Evolutionary conservation across 2,888 invertebrate genomes (phyloP), one percentile per base, ranked within the genome.

Genomic region (Melinaea marsaeus): DNA sequence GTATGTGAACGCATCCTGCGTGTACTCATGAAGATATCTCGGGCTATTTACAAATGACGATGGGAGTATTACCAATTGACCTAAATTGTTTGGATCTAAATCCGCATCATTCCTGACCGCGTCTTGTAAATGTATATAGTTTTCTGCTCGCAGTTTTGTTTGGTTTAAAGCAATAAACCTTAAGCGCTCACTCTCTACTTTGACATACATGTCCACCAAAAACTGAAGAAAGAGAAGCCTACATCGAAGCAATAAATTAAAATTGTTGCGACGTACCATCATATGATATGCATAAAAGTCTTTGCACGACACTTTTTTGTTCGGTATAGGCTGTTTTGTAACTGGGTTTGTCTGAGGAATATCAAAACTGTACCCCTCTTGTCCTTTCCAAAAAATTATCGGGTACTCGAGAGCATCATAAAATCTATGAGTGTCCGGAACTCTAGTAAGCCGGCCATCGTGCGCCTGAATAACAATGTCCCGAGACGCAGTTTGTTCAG

Each of bases 331-430:
- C 0, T 22, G 59, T 1, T 57, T 48, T 9, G 72, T 76, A 3
- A 61, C 56, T 11, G 75, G 75, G 69, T 61, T 63, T 7, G 66
- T 57, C 55, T 65, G 63, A 63, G 70, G 68, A 35, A 79, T 73
- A 32, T 71, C 13, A 68, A 79, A 74, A 37, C 72, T 42, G 61
- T 79, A 79, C 22, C 77, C 75, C 55, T 73, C 72, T 60, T 79
- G 66, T 4, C 76, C 74, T 57, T 69, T 71, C 32, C 75, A 70
- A 64, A 80, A 84, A 35, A 81, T 75, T 0, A 85, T 0, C 1
- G 80, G 81, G 61, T 85, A 85, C 56, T 77, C 72, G 33, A 85
- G 66, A 2, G 83, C 74, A 63, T 85, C 82, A 61, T 79, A 78
- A 47, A 70, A 78, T 47, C 69, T 70, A 51, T 79, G 77, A 13